These are phyloP conservation scores for Cynopterus sphinx DNA, from an alignment of 2,797 vertebrate genomes.

Conservation along the genomic window DNA sequence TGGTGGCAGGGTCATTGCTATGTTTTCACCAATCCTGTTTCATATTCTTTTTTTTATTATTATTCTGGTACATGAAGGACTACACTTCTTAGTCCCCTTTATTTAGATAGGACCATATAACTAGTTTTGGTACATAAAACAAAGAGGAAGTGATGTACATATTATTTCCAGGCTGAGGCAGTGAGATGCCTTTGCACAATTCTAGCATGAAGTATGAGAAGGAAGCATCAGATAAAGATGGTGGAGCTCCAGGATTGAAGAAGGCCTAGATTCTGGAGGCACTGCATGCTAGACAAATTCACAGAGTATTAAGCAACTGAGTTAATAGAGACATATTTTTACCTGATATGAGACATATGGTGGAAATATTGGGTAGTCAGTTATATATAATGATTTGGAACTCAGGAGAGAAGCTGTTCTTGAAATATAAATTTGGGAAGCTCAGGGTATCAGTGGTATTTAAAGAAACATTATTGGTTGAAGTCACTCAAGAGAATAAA, in stretches of 20 bases:
- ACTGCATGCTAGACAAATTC: not conserved
- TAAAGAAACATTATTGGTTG: not conserved
- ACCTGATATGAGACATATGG: not conserved
- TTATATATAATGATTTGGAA: not conserved
- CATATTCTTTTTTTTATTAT: not conserved
- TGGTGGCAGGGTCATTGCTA: not conserved
- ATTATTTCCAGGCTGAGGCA: not conserved
- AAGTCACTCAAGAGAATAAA: not conserved
- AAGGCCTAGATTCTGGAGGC: not conserved
- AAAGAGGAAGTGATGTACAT: not conserved
- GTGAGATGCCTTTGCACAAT: not conserved
- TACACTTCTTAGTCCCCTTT: not conserved
- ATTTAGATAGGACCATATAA: not conserved
- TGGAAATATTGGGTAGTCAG: not conserved
- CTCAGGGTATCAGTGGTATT: not conserved
- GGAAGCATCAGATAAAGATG: not conserved
- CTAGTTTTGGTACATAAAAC: not conserved
- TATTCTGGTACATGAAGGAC: not conserved
- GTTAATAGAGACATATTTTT: not conserved
- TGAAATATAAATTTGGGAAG: not conserved
- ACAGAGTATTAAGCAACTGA: not conserved
- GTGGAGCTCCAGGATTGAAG: fast-evolving
- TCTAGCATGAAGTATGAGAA: not conserved
- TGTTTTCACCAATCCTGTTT: not conserved
- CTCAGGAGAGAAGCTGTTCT: not conserved